phyloP scores from a whole-genome alignment of 2,797 vertebrate genomes.

The Takifugu ocellatus region DNA sequence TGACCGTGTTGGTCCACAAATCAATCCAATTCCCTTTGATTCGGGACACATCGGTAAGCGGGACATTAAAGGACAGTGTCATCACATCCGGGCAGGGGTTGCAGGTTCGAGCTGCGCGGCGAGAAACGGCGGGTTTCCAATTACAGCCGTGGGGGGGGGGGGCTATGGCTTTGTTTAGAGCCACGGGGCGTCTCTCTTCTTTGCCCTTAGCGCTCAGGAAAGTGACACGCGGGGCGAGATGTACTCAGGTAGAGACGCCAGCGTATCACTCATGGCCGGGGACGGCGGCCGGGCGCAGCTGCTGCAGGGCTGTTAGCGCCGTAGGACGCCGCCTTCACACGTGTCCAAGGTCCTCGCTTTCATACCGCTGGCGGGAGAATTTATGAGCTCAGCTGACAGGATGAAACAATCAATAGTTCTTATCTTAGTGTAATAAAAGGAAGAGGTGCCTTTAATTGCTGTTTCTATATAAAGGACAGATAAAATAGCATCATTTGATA shows the following conservation, averaged over 20 bases:
- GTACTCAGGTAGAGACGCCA: conserved; percentile 62
- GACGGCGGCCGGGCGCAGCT: conserved; percentile 35
- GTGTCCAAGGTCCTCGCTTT: conserved; percentile 33
- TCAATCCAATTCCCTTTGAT: conserved; percentile 54
- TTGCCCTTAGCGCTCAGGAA: conserved; percentile 65
- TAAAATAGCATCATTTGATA: neutral
- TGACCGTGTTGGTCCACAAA: conserved; percentile 42
- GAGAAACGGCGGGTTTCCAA: conserved; percentile 54
- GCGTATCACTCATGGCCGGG: conserved; percentile 54
- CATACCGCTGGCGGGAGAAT: conserved; percentile 19
- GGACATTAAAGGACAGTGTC: conserved; percentile 55
- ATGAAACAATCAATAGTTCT: conserved; percentile 14
- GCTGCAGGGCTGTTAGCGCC: conserved; percentile 30
- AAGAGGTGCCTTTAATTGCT: conserved; percentile 19
- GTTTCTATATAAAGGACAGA: conserved; percentile 14
- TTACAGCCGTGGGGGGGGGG: conserved; percentile 46
- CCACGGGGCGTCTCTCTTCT: conserved; percentile 51
- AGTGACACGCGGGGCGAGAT: conserved; percentile 41
- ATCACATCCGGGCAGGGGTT: conserved; percentile 47
- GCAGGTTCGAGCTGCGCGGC: conserved; percentile 46
- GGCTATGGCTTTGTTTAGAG: conserved; percentile 57
- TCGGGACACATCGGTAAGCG: conserved; percentile 40
- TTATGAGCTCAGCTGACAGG: conserved; percentile 15
- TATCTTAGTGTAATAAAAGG: conserved; percentile 14
- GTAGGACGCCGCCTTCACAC: conserved; percentile 38